Evolutionary conservation across 53 echinoderm and acorn worm species (phyloP), one percentile per base, ranked within the genome.

Genomic region (Echinometra lucunter): DNA sequence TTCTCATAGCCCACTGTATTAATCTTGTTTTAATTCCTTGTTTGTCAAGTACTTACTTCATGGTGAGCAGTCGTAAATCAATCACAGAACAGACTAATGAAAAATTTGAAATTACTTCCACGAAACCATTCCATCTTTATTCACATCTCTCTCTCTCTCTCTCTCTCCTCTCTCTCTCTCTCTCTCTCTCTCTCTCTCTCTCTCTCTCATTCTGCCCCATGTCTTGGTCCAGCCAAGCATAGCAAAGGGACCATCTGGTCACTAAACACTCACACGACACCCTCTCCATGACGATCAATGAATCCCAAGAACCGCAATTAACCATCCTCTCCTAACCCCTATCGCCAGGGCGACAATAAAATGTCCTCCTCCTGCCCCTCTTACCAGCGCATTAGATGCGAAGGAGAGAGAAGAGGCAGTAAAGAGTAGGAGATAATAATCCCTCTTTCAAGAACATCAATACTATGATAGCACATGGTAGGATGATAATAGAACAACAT

Each of bases 201-300:
- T 91, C 91, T 44, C 66, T 82, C 42, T 38, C 67, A 44, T 44
- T 42, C 91, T 66, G 15, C 58, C 45, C 13, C 67, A 25, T 37
- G 8, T 91, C 45, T 66, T 69, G 67, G 66, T 19, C 45, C 91
- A 67, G n/a, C 67, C 70, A 37, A 91, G 58, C 60, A 45, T 32
- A 91, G 19, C 35, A 27, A 25, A 44, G 70, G 45, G 42, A 66
- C 91, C 91, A 91, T 91, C 91, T 91, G 91, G 63, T 45, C 66
- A 44, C 91, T 91, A 91, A 91, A 91, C 91, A 91, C 70, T 45
- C 63, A 67, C 91, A 91, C 91, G 91, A 91, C 91, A 91, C 91
- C 91, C 91, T 63, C 91, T 91, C 70, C 42, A 70, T 67, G 58
- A 30, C 66, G 30, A 67, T 91, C 70, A 69, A 91, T 66, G 67